Evolutionary conservation across 2,113 vertebrate species (phyloP).

Genomic region (Hydrochoerus hydrochaeris): DNA sequence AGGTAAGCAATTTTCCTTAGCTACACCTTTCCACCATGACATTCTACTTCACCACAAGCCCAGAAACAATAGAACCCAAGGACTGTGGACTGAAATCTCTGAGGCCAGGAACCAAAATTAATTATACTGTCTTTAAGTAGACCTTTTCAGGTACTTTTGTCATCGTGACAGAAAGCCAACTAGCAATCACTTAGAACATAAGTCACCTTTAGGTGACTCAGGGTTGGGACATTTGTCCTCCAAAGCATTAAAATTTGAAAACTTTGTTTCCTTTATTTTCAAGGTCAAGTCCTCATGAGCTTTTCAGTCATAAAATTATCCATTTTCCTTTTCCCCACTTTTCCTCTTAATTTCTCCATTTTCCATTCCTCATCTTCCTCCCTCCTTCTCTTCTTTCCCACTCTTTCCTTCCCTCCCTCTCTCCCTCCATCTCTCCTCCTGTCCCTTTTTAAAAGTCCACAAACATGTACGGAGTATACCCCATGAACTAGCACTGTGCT

Average conservation of each 20-base stretch:
- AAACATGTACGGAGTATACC: accelerated
- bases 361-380: accelerated
- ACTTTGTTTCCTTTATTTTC: neutral
- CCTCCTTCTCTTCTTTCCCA: accelerated
- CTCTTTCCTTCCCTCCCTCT: accelerated
- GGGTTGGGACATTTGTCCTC: neutral
- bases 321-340: accelerated
- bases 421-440: accelerated
- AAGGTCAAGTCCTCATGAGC: neutral
- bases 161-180: neutral
- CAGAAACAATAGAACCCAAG: neutral
- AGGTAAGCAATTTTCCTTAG: neutral
- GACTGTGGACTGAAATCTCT: neutral
- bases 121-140: neutral
- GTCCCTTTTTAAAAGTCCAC: neutral
- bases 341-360: neutral
- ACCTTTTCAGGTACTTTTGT: neutral
- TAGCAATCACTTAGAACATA: neutral
- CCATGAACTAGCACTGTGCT: neutral
- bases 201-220: neutral
- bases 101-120: neutral
- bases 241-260: neutral
- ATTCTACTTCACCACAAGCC: neutral
- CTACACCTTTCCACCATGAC: neutral
- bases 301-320: neutral